phyloP scores from a whole-genome alignment of 2,797 vertebrate genomes.

The Xenentodon cancila region DNA sequence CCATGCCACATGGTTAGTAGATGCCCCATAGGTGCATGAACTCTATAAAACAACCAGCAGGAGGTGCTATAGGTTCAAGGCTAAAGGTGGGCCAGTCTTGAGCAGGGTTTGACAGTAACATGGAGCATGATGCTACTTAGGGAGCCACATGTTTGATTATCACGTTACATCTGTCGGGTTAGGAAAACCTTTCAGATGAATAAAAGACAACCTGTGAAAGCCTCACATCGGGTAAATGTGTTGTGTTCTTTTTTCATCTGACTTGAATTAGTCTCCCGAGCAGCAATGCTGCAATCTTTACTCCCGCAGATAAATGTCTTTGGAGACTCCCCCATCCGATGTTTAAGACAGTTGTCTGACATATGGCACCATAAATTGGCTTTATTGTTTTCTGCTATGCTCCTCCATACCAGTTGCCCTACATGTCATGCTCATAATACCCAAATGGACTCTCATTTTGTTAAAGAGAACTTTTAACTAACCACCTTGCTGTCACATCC shows the following conservation, averaged over 20 bases:
- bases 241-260: slow-evolving; percentile 30
- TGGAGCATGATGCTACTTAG: background rate
- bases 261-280: slow-evolving; percentile 50
- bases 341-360: slow-evolving; percentile 46
- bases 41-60: slow-evolving; percentile 32
- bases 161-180: background rate
- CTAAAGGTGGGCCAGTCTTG: background rate
- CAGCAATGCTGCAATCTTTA: too few species aligned
- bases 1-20: slow-evolving; percentile 38
- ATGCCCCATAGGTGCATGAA: slow-evolving; percentile 46
- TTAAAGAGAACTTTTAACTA: background rate
- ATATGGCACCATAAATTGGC: slow-evolving; percentile 71
- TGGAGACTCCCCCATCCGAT: slow-evolving; percentile 59
- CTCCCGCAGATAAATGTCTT: slow-evolving; percentile 43
- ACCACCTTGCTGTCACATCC: slow-evolving; percentile 9
- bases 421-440: background rate
- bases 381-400: slow-evolving; percentile 53
- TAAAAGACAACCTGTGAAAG: background rate
- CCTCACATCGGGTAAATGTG: slow-evolving; percentile 1
- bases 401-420: slow-evolving; percentile 49
- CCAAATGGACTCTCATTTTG: slow-evolving; percentile 17
- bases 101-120: background rate
- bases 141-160: background rate
- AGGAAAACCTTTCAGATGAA: background rate
- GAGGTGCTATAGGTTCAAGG: slow-evolving; percentile 40